Percentiles rank a stretch among this genome's conserved stretches.
Conservation (phyloP, 2,888 invertebrate species). For the Sinodicranocentrus sp. region DNA sequence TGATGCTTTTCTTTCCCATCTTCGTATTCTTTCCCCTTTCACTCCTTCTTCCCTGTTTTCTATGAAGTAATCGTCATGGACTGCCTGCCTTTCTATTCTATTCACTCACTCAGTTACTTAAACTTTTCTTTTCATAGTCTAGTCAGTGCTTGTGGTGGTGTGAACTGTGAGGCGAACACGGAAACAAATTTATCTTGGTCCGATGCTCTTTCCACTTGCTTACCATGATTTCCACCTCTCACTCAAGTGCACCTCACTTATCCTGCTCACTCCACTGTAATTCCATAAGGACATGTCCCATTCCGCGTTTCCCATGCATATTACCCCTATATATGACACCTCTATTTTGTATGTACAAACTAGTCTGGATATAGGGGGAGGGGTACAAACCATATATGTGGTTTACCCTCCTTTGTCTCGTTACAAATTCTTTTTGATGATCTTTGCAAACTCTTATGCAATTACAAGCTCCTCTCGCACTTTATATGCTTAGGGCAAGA, state of each 20-base stretch:
- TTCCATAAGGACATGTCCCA: slow-evolving; percentile 53
- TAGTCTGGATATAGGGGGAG: no score
- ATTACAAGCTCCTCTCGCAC: neutral
- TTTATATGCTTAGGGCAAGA: no score
- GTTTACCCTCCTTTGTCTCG: slow-evolving; percentile 29
- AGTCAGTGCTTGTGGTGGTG: slow-evolving; percentile 50
- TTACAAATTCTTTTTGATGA: slow-evolving; percentile 48
- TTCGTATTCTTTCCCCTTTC: slow-evolving; percentile 28
- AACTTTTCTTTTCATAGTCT: slow-evolving; percentile 37
- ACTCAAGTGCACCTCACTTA: slow-evolving; percentile 66
- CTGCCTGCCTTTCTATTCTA: slow-evolving; percentile 25
- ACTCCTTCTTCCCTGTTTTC: slow-evolving; percentile 23
- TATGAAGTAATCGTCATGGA: slow-evolving; percentile 50
- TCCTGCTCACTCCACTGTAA: slow-evolving; percentile 49
- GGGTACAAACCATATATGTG: slow-evolving; percentile 1
- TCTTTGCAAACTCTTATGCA: slow-evolving; percentile 31
- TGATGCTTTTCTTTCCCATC: slow-evolving; percentile 33
- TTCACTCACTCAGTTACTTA: slow-evolving; percentile 52
- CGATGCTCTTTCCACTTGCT: slow-evolving; percentile 70
- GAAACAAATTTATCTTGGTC: slow-evolving; percentile 73
- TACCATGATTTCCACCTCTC: slow-evolving; percentile 65
- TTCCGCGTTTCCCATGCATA: slow-evolving; percentile 23
- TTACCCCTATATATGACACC: neutral
- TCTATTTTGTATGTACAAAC: neutral
- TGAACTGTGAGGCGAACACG: slow-evolving; percentile 68